Evolutionary conservation across 2,888 invertebrate species (phyloP).

Genomic region (Drosophila anceps): DNA sequence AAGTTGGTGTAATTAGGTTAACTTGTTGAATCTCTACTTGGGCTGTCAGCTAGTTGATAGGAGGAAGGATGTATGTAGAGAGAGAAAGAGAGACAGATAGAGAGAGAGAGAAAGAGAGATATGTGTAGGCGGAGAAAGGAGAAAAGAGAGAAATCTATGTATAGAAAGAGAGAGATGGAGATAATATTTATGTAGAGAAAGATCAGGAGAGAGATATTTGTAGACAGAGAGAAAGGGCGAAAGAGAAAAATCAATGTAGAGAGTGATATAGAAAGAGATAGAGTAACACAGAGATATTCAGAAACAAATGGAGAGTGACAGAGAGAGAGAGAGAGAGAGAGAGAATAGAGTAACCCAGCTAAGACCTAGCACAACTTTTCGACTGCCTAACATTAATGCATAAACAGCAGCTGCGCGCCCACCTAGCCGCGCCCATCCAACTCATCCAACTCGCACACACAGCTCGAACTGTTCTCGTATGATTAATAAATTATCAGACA

Average conservation of each 20-base stretch:
- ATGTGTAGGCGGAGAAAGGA: too few species aligned
- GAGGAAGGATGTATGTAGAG: too few species aligned
- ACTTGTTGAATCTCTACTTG: neutral
- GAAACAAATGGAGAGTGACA: neutral
- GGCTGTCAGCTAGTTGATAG: too few species aligned
- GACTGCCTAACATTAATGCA: constrained; percentile 37
- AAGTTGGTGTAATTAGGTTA: neutral
- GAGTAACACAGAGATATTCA: neutral
- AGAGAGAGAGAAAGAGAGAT: neutral
- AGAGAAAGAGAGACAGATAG: neutral
- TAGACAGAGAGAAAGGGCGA: too few species aligned
- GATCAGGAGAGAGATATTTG: too few species aligned
- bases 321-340: neutral
- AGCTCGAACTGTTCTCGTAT: constrained; percentile 26
- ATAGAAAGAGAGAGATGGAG: too few species aligned
- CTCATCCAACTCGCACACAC: neutral
- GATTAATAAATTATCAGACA: constrained; percentile 55
- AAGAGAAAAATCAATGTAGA: too few species aligned
- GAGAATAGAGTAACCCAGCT: too few species aligned
- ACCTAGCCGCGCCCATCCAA: neutral
- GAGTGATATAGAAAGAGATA: neutral
- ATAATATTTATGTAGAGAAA: too few species aligned
- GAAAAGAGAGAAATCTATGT: too few species aligned
- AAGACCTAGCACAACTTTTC: constrained; percentile 20
- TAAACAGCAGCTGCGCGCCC: neutral